These are phyloP conservation scores for Gadopsis bispinosus DNA, from an alignment of 2,797 vertebrate species.

Conservation along the genomic window DNA sequence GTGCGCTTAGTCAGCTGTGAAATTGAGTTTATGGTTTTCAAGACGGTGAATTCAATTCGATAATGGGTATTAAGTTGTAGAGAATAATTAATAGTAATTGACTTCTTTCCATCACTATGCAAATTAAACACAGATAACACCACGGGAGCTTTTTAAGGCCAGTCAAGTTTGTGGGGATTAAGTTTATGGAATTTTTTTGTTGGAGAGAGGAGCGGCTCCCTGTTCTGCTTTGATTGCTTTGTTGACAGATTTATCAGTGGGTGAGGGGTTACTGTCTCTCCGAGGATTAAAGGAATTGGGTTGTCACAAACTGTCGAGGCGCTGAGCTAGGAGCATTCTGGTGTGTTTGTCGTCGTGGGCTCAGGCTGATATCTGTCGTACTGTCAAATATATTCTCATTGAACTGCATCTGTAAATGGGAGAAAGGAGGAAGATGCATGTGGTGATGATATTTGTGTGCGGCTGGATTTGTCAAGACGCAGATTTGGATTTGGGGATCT, in stretches of 20 bases:
- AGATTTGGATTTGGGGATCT: conserved; percentile 51
- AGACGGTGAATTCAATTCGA: conserved; percentile 85
- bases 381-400: conserved; percentile 57
- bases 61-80: conserved; percentile 86
- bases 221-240: conserved; percentile 76
- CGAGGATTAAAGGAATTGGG: conserved; percentile 80
- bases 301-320: conserved; percentile 79
- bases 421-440: background rate
- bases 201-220: conserved; percentile 70
- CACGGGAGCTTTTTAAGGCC: conserved; percentile 78
- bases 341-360: conserved; percentile 73
- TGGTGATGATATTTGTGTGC: background rate
- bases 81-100: conserved; percentile 87
- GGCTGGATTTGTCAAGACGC: conserved; percentile 58
- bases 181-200: conserved; percentile 74
- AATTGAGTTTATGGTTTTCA: conserved; percentile 87
- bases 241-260: conserved; percentile 78
- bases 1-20: conserved; percentile 85
- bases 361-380: conserved; percentile 50
- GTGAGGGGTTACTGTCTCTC: conserved; percentile 77
- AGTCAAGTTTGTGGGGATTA: conserved; percentile 80
- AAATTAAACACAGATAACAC: conserved; percentile 84
- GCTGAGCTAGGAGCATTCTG: conserved; percentile 66
- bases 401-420: conserved; percentile 51
- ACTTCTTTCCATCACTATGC: conserved; percentile 85